Conservation (phyloP, 2,113 vertebrate genomes). For the Hippolais icterina region DNA sequence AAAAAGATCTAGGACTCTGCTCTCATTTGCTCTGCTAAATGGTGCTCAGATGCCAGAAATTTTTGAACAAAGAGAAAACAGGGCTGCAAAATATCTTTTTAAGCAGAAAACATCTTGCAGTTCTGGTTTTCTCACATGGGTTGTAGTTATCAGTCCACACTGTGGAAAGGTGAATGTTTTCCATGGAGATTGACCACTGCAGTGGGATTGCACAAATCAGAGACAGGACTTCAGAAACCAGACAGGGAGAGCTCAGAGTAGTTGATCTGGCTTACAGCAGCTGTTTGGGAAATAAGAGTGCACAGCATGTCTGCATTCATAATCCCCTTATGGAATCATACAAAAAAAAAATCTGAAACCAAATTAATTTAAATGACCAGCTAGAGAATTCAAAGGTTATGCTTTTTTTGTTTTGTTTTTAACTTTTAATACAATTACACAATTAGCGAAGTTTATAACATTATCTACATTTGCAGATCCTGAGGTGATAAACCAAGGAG, state of each 20-base stretch:
- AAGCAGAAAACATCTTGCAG: background rate
- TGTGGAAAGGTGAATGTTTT: background rate
- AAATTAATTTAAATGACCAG: background rate
- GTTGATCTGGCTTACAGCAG: background rate
- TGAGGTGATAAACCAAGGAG: background rate
- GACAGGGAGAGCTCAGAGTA: background rate
- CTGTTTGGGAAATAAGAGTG: background rate
- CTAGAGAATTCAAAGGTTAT: background rate
- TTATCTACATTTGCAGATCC: background rate
- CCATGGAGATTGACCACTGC: background rate
- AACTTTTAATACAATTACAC: background rate
- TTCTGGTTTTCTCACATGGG: background rate
- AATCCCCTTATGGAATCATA: background rate
- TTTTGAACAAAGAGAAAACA: background rate
- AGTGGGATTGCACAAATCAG: background rate
- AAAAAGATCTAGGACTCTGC: background rate
- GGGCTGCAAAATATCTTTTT: background rate
- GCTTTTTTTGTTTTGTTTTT: too few species aligned
- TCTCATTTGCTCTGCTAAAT: background rate
- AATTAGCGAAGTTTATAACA: background rate
- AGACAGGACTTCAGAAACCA: background rate
- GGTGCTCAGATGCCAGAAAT: background rate
- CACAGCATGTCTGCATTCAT: background rate
- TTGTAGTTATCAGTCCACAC: background rate
- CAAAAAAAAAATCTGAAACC: background rate